These are phyloP conservation scores for Lipotes vexillifer DNA, from an alignment of 2,113 vertebrate genomes.

Conservation along the genomic window DNA sequence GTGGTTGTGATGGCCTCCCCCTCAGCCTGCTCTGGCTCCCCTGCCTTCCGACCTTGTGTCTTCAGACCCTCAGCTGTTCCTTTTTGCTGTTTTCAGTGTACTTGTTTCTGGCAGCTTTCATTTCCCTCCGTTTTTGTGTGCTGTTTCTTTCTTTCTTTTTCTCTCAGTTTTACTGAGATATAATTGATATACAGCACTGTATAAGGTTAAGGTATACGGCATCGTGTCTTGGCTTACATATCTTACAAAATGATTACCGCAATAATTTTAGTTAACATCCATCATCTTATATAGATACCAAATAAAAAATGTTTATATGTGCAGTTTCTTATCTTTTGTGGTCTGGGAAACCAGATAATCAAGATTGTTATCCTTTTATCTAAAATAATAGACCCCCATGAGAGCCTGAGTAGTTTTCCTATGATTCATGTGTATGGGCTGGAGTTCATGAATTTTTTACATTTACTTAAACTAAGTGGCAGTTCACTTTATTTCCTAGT, in stretches of 20 bases:
- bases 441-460: not conserved
- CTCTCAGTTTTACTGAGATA: not conserved
- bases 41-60: not conserved
- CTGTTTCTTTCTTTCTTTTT: not conserved
- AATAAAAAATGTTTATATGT: not conserved
- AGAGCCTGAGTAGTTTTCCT: not conserved
- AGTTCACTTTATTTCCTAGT: not conserved
- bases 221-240: not conserved
- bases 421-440: not conserved
- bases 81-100: not conserved
- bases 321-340: not conserved
- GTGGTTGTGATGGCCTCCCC: accelerated
- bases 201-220: not conserved
- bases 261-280: not conserved
- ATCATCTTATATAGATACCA: not conserved
- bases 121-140: not conserved
- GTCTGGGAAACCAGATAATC: not conserved
- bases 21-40: not conserved
- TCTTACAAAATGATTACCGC: not conserved
- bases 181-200: not conserved
- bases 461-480: not conserved
- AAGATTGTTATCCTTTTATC: not conserved
- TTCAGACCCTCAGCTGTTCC: not conserved
- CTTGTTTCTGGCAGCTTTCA: not conserved
- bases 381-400: not conserved